Evolutionary conservation across 2,113 vertebrate species (phyloP), one percentile per base, ranked within the genome.

Genomic region (Microcebus tavaratra): DNA sequence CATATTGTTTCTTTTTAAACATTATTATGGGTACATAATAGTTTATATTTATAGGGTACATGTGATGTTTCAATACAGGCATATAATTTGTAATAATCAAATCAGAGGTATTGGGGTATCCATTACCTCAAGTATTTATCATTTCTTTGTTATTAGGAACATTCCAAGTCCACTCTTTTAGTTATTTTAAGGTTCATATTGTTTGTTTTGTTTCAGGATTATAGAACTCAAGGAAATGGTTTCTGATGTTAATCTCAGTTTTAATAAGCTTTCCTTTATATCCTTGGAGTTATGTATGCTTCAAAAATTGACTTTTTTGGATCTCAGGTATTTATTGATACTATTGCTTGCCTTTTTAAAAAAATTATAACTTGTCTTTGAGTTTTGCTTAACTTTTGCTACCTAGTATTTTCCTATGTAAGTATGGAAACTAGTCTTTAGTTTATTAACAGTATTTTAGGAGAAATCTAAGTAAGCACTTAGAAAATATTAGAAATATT

Each of bases 211-310:
- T 98, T 98, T 68, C 98, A 99, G 99, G 98, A 98, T 99, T 36
- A 29, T 98, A 89, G 99, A 99, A 95, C 97, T 99, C 94, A 99
- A 99, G 6, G 99, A 99, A 27, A 99, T 98, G 0, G 67, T 99
- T 18, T 98, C 98, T 90, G 99, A 99, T 83, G 91, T 99, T 90
- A 99, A 98, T 97, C 98, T 99, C 84, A 98, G 98, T 88, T 99
- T 99, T 98, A 99, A 99, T 98, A 99, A 98, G 96, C 98, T 99
- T 90, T 98, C 98, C n/a, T 98, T 91, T 76, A 29, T 99, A 87
- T 98, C 99, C 72, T 92, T 96, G 3, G 99, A 99, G 78, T 96
- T 99, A 45, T 99, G 99, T 96, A 80, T 97, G 93, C 98, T 99
- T 89, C 98, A 98, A 10, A 99, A 99, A 29, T 85, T 99, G 94